Conservation (phyloP, 2,797 vertebrate genomes). For the Morus bassanus region DNA sequence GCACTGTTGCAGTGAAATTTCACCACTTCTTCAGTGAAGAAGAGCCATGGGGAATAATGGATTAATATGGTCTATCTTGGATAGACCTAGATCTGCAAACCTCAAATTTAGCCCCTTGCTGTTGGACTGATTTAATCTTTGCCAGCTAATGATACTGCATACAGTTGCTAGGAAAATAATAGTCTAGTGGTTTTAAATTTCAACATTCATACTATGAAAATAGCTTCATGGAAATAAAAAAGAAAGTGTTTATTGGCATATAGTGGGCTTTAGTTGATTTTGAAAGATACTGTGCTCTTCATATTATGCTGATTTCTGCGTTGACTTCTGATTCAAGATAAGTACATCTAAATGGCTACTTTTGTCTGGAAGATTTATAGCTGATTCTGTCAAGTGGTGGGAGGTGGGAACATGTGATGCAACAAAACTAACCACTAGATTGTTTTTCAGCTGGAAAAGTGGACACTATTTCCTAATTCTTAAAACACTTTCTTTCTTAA, state of each 20-base stretch:
- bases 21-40: not conserved
- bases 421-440: not conserved
- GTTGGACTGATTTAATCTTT: not conserved
- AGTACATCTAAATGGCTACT: not conserved
- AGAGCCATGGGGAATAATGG: not conserved
- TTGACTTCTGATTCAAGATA: not conserved
- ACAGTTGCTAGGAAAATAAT: not conserved
- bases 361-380: not conserved
- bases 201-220: not conserved
- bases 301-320: not conserved
- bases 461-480: not conserved
- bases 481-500: conserved; percentile 43
- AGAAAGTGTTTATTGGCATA: not conserved
- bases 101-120: not conserved
- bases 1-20: not conserved
- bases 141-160: not conserved
- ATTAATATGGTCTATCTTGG: not conserved
- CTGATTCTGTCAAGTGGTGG: not conserved
- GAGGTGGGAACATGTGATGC: not conserved
- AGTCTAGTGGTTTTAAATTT: not conserved
- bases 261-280: not conserved
- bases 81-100: not conserved
- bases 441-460: not conserved
- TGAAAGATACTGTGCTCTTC: not conserved
- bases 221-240: not conserved